Base-by-base conservation (phyloP, 1,140 invertebrate genomes). In the Listronotus bonariensis region DNA sequence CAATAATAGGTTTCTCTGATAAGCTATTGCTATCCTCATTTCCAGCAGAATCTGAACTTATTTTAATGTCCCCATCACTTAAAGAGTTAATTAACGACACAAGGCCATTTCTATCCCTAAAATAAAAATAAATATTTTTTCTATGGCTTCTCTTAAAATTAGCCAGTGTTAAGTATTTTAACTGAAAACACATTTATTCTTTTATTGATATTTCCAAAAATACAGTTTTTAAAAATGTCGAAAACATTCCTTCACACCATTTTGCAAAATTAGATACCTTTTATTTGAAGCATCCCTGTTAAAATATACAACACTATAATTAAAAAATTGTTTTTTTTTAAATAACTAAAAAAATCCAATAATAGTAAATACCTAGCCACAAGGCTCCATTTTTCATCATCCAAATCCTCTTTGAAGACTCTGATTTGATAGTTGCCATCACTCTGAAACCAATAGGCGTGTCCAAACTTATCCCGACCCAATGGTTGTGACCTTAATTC, bases 341-440 rank as follows among this genome's bases (percentile, higher is more conserved):
- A 26, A 26, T 5, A 1, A 26, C 1, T 26, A 5, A 26, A 26
- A 26, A 26, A 26, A 26, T 3, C 5, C 20, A 3, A 26, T 26
- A 26, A 26, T 26, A 26, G 1, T 26, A 26, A 62, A 57, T 83
- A 94, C 88, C 87, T 92, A 65, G 94, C 95, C 67, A 97, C 89
- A 40, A 98, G 82, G 76, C 92, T 88, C 95, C 95, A 98, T 14
- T 92, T 93, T 77, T 97, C 94, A 76, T 98, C 95, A 82, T 98
- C 96, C 57, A 92, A 86, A 77, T 98, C 93, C 82, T 98, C 96
- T 74, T 89, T 89, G 78, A 97, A 99, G 18, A 99, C 86, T 66
- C 93, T 85, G 42, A 98, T 83, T 81, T 97, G 96, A 70, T 88
- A 87, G 56, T 92, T 89, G 68, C 89, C 85, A 78, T 98, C 96